Evolutionary conservation across 2,113 vertebrate genomes (phyloP), one percentile per base, ranked within the genome.

Genomic region (Elgaria multicarinata): DNA sequence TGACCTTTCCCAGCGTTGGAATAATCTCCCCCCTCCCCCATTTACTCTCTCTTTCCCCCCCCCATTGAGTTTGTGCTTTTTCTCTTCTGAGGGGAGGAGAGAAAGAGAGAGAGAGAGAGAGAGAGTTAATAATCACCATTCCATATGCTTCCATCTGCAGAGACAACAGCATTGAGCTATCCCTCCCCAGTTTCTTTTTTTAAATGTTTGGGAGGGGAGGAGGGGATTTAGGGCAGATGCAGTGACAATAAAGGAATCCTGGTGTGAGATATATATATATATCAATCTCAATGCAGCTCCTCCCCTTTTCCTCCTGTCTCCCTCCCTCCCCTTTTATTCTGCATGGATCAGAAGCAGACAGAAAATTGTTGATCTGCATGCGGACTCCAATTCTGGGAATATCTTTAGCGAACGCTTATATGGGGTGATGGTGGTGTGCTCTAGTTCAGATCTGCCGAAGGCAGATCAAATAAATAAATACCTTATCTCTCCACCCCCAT

Each of bases 101-200:
- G 24, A 71, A 7, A 31, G 75, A 31, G 75, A 24, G 80, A 42
- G 13, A n/a, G 26, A 67, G 14, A 81, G 80, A 64, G 87, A 64
- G 33, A 7, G 33, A 69, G 20, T 62, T 75, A 83, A 72, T 76
- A 83, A 76, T 83, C 55, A 76, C 79, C 71, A 66, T 76, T 66
- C 58, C 79, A 44, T 46, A 83, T 44, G 50, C 79, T 89, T 64
- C 58, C 72, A 39, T 83, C 87, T 89, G 71, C 55, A 83, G 79
- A 74, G 66, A 71, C 18, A 50, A 69, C 33, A 83, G 2, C 16
- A 26, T 50, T 10, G n/a, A 64, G 46, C 22, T 67, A 67, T 84
- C 39, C 69, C 42, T 44, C 28, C 78, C 62, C 12, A 39, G 16
- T 72, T 83, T 31, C 39, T 71, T 81, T 74, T 16, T 83, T 83